Conservation (phyloP, 2,113 vertebrate genomes). For the Benitochromis conjunctus region DNA sequence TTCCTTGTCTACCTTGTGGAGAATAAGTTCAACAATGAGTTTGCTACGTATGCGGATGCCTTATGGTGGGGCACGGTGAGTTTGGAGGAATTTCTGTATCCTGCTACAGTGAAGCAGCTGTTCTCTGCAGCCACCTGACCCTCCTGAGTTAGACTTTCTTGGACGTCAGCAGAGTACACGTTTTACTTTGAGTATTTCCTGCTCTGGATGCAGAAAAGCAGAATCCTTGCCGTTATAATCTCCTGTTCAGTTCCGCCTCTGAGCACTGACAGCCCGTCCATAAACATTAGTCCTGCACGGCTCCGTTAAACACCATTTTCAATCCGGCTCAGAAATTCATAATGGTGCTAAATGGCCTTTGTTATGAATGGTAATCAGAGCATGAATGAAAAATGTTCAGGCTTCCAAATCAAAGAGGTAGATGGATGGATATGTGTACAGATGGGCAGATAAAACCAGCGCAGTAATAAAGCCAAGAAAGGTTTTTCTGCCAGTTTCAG, state of each 20-base stretch:
- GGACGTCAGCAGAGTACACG: not conserved
- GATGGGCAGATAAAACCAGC: not conserved
- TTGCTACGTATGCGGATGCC: slow-evolving; percentile 95
- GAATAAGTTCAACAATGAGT: slow-evolving; percentile 93
- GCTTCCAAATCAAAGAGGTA: not conserved
- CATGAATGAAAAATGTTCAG: not conserved
- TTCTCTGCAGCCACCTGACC: not conserved
- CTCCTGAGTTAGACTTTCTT: not conserved
- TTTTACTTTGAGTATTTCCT: not conserved
- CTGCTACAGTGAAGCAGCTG: not conserved
- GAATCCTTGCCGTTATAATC: not conserved
- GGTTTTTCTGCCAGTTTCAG: not conserved
- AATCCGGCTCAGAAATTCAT: not conserved
- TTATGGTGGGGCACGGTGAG: slow-evolving; percentile 99
- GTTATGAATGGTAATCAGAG: not conserved
- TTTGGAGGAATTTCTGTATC: slow-evolving; percentile 1
- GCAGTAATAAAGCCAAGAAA: not conserved
- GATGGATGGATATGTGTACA: not conserved
- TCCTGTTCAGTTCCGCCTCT: not conserved
- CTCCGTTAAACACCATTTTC: slow-evolving; percentile 20
- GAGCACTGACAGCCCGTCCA: not conserved
- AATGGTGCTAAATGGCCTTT: slow-evolving; percentile 26
- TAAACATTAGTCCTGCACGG: not conserved
- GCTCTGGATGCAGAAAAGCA: not conserved
- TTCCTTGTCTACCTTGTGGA: slow-evolving; percentile 99